Evolutionary conservation across 2,113 vertebrate species (phyloP).

Genomic region (Apus apus): DNA sequence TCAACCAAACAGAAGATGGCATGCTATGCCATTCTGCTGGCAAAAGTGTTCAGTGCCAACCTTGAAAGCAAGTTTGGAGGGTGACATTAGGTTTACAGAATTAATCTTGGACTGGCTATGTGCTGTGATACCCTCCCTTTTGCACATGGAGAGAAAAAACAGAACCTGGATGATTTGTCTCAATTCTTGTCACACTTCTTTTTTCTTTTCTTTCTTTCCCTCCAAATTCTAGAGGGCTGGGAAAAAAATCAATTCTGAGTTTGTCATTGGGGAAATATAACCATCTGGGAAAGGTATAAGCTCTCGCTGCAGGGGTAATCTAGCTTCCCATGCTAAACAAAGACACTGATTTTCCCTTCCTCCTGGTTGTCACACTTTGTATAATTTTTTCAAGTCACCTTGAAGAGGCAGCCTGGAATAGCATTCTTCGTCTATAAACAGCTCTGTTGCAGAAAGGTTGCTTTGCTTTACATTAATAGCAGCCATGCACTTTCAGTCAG

Average conservation of each 20-base stretch:
- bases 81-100: not conserved
- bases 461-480: not conserved
- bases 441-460: not conserved
- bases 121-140: not conserved
- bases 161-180: not conserved
- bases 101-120: not conserved
- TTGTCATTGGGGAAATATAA: not conserved
- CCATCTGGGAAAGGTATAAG: not conserved
- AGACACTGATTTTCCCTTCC: conserved; percentile 6
- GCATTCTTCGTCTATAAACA: not conserved
- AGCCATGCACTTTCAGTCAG: not conserved
- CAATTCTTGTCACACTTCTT: not conserved
- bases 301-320: not conserved
- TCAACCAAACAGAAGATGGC: not conserved
- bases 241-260: not conserved
- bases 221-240: not conserved
- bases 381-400: conserved; percentile 8
- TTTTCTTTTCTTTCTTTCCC: not conserved
- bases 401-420: not conserved
- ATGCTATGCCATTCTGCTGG: not conserved
- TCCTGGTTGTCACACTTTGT: not conserved
- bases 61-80: not conserved
- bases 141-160: not conserved
- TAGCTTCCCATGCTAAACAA: conserved; percentile 10
- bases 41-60: not conserved